These are phyloP conservation scores for Beris chalybata DNA, from an alignment of 2,888 invertebrate genomes.

Conservation along the genomic window DNA sequence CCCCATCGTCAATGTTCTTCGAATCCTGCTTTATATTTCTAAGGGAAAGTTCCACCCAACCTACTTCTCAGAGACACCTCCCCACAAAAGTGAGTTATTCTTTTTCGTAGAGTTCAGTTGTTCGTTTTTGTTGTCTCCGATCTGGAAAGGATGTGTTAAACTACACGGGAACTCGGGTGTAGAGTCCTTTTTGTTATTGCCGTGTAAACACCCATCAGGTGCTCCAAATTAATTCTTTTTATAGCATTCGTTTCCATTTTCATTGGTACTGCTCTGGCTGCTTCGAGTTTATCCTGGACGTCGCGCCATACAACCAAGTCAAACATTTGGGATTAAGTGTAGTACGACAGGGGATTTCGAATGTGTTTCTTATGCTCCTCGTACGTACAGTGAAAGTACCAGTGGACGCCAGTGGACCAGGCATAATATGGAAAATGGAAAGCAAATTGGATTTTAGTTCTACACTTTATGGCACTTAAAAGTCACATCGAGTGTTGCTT, in stretches of 20 bases:
- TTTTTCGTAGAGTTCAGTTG: too few species aligned
- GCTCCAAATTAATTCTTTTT: conserved; percentile 25
- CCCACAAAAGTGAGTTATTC: too few species aligned
- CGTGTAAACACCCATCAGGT: conserved; percentile 25
- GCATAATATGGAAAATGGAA: conserved; percentile 14
- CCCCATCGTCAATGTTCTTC: too few species aligned
- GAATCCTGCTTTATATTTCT: too few species aligned
- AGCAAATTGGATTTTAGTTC: conserved; percentile 29
- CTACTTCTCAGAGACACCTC: too few species aligned
- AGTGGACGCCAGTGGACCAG: neutral
- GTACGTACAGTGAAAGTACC: too few species aligned
- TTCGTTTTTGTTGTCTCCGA: too few species aligned
- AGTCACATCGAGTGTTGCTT: conserved; percentile 15
- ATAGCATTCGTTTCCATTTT: conserved; percentile 21
- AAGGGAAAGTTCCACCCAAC: too few species aligned
- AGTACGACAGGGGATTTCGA: too few species aligned
- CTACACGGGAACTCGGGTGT: neutral
- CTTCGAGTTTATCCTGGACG: neutral
- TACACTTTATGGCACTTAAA: conserved; percentile 23
- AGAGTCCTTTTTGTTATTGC: conserved; percentile 5
- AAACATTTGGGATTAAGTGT: too few species aligned
- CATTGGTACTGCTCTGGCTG: conserved; percentile 17
- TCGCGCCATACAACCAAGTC: neutral
- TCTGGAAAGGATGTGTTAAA: too few species aligned
- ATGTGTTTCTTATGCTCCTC: too few species aligned